Conservation (phyloP, 1,140 invertebrate genomes). For the Atta texana region DNA sequence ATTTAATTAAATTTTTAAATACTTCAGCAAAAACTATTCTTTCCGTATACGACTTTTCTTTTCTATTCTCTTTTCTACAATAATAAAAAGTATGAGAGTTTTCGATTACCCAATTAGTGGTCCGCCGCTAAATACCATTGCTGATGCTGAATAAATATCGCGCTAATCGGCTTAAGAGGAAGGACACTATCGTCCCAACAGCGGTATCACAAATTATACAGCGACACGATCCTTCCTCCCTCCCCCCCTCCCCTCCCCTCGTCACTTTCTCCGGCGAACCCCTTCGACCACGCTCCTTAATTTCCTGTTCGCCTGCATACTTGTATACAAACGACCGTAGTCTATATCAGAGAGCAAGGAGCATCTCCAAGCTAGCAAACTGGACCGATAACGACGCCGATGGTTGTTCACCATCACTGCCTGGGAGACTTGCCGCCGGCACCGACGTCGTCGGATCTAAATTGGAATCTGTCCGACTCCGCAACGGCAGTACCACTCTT, state of each 20-base stretch:
- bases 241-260: neutral
- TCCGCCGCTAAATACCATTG: neutral
- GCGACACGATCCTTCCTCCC: neutral
- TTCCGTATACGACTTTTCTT: neutral
- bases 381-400: constrained; percentile 48
- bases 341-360: constrained; percentile 11
- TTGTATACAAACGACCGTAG: constrained; percentile 68
- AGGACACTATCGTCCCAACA: constrained; percentile 2
- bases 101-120: constrained; percentile 32
- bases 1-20: too few relatives aligned
- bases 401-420: constrained; percentile 45
- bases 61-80: neutral
- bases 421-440: constrained; percentile 42
- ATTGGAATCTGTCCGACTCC: constrained; percentile 74
- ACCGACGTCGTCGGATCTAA: constrained; percentile 73
- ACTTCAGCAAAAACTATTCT: too few relatives aligned
- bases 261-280: constrained; percentile 37
- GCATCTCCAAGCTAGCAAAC: constrained; percentile 1
- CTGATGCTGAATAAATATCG: constrained; percentile 47
- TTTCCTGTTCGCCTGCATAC: constrained; percentile 74
- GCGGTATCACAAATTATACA: constrained; percentile 45
- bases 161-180: constrained; percentile 46
- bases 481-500: neutral
- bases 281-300: constrained; percentile 70
- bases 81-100: neutral